Evolutionary conservation across 2,113 vertebrate genomes (phyloP).

Genomic region (Pteronura brasiliensis): DNA sequence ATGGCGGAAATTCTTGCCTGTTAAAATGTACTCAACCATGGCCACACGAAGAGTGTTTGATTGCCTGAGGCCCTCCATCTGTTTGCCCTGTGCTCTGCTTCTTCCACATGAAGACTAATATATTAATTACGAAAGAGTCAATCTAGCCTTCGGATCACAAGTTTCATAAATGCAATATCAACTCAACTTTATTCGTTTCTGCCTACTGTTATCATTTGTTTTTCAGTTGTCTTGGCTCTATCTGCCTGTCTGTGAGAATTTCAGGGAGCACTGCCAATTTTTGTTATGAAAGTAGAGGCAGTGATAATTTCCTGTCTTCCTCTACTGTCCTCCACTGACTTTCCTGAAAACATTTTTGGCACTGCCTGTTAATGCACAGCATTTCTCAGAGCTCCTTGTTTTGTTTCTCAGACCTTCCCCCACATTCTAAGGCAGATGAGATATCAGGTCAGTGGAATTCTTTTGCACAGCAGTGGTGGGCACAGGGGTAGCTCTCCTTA

Average conservation of each 20-base stretch:
- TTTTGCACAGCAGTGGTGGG: neutral
- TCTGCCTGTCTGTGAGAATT: neutral
- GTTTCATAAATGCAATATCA: neutral
- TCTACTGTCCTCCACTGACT: rapidly evolving
- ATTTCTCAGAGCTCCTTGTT: neutral
- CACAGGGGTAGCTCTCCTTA: neutral
- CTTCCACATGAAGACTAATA: neutral
- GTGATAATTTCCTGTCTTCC: neutral
- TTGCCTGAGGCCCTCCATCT: neutral
- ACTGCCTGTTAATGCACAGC: neutral
- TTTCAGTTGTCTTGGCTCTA: neutral
- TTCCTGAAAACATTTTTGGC: neutral
- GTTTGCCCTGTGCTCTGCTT: neutral
- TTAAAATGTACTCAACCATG: neutral
- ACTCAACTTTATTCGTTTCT: neutral
- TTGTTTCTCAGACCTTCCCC: neutral
- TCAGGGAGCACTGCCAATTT: neutral
- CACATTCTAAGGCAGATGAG: neutral
- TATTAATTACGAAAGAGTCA: neutral
- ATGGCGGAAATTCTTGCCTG: neutral
- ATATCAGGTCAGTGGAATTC: neutral
- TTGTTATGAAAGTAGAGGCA: neutral
- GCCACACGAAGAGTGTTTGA: neutral
- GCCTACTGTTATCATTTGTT: neutral
- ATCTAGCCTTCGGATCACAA: neutral